Evolutionary conservation across 2,113 vertebrate genomes (phyloP), one percentile per base, ranked within the genome.

Genomic region (Myotis yumanensis): DNA sequence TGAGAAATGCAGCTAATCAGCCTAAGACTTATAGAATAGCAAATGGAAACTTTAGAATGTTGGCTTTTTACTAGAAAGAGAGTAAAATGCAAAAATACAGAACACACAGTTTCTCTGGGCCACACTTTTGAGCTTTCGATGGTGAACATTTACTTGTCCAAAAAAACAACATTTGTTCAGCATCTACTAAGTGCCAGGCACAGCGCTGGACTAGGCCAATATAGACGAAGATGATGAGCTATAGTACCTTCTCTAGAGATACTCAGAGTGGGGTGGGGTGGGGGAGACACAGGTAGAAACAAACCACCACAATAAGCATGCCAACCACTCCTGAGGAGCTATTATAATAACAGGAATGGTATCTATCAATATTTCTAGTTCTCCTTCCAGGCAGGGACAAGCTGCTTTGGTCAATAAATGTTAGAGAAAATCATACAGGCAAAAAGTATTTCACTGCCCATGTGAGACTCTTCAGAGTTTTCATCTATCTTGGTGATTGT

Each of bases 11-110:
- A 51, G 79, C 23, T 59, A 54, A 57, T 71, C 48, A 23, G 68
- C 43, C 37, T 48, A 59, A 23, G 9, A 22, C 9, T 51, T 46
- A 22, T 0, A 3, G 43, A 22, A 28, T 40, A 66, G 43, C 73
- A 91, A 89, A 54, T 52, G 79, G 82, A 96, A 96, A 94, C 46
- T 23, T 80, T 30, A 57, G 35, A 40, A 59, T 79, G 52, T 83
- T 20, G 48, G 51, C 76, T 82, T 95, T 93, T 90, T 76, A 75
- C 22, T 59, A 93, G 51, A 92, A 71, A 62, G 59, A 83, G 82
- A 90, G 52, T 22, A 43, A 91, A 81, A 90, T 68, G 28, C 35
- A 69, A 72, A 91, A 91, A 62, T n/a, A 75, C 9, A 91, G 37
- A 75, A 57, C 9, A 57, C 7, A 23, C 4, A 32, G 32, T 68